Conservation (phyloP, 92 coral and sea anemone species). For the Epizoanthus ramosus region DNA sequence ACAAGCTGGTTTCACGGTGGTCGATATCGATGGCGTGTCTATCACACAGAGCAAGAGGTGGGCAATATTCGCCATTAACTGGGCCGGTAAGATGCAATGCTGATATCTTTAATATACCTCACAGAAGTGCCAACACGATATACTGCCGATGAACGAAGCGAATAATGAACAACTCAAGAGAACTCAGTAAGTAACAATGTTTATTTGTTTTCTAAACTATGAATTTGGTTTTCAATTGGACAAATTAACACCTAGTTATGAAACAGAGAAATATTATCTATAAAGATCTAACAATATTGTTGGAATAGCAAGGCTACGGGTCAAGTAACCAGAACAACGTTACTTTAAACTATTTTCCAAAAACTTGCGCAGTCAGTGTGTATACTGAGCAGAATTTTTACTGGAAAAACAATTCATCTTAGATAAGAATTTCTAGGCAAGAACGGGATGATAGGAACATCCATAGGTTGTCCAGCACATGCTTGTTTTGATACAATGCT, state of each 20-base stretch:
- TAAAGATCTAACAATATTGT: too few species aligned
- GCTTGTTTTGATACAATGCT: too few species aligned
- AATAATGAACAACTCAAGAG: not conserved
- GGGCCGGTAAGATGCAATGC: not conserved
- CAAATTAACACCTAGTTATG: not conserved
- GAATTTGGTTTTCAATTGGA: not conserved
- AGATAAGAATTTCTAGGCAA: too few species aligned
- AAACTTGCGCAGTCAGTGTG: too few species aligned
- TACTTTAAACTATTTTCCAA: too few species aligned
- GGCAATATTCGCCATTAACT: not conserved
- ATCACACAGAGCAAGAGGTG: not conserved
- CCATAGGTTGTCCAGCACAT: too few species aligned
- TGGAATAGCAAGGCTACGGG: too few species aligned
- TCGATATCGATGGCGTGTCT: not conserved
- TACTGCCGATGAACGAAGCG: not conserved
- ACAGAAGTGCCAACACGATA: not conserved
- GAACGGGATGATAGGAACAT: too few species aligned
- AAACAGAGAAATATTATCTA: not conserved
- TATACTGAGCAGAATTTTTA: too few species aligned
- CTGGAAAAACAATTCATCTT: too few species aligned
- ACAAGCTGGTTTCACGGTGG: too few species aligned
- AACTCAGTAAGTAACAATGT: slow-evolving; percentile 1
- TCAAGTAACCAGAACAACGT: too few species aligned
- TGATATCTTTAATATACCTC: not conserved
- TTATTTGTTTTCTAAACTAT: not conserved